Base-by-base conservation (phyloP, 2,113 vertebrate species). In the Papio anubis region DNA sequence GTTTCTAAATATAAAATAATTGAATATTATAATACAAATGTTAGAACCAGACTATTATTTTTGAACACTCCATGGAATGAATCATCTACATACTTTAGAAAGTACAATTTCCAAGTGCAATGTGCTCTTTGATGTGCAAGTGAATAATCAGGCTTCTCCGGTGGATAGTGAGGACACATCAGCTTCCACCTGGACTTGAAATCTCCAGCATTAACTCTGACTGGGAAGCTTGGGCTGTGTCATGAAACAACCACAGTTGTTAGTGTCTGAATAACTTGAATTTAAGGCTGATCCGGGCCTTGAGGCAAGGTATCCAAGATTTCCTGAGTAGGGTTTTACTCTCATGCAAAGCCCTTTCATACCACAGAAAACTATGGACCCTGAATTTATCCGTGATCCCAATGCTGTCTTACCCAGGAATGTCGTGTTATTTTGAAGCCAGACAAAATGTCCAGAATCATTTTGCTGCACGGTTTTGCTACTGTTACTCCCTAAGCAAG, bases 1-100 rank as follows among this genome's bases (percentile, higher is more conserved):
- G 35, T 55, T 96, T 98, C 92, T 96, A 93, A 97, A 2, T 94
- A 35, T 85, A 92, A 97, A 93, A 97, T 4, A 76, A 25, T 85
- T 25, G 7, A 90, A 83, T 90, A 93, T 0, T 2, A 43, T 40
- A 83, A 96, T 90, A 96, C 70, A 94, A 84, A 93, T 30, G 76
- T 97, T 89, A 93, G 38, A 95, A 20, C 45, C 68, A 61, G 18
- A 32, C n/a, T 50, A 88, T 96, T 94, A 18, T 93, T 98, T 97
- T 89, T 80, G 18, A 83, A 43, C 18, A 6, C 52, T 92, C 91
- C 9, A 80, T 94, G 17, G 66, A 91, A 64, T 5, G 2, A 87
- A 70, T 76, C 43, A 64, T 68, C 40, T 88, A 27, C 11, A 2
- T 48, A 38, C 10, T 12, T 23, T 78, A 18, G 25, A 35, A 88